Evolutionary conservation across 2,888 invertebrate species (phyloP).

Genomic region (Subacronicta megacephala): DNA sequence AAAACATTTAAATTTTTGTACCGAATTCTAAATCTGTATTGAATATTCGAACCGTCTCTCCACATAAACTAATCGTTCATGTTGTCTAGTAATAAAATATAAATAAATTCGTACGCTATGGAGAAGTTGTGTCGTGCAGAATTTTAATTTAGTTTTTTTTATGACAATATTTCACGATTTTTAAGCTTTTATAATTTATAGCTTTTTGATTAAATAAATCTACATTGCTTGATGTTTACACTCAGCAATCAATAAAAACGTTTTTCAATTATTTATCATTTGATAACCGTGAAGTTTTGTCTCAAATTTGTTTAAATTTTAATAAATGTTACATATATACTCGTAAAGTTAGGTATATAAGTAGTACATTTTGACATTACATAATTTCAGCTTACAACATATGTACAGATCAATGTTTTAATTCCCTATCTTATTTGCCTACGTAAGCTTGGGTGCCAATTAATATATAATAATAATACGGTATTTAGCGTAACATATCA

Average conservation of each 20-base stretch:
- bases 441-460: too few species aligned
- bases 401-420: too few species aligned
- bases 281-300: too few species aligned
- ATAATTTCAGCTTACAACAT: too few species aligned
- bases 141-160: conserved; percentile 35
- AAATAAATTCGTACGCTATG: conserved; percentile 20
- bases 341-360: too few species aligned
- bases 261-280: neutral
- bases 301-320: too few species aligned
- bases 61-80: conserved; percentile 36
- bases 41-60: conserved; percentile 11
- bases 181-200: conserved; percentile 42
- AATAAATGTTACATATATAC: too few species aligned
- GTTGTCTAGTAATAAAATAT: conserved; percentile 29
- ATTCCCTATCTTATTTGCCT: too few species aligned
- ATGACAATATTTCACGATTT: conserved; percentile 33
- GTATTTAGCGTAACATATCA: too few species aligned
- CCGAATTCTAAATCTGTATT: conserved; percentile 7
- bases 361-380: too few species aligned
- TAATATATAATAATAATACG: too few species aligned
- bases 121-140: conserved; percentile 36
- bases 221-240: conserved; percentile 32
- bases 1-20: neutral
- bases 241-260: conserved; percentile 29
- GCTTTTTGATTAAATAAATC: conserved; percentile 46